Percentiles rank a stretch among this genome's conserved stretches.
Conservation (phyloP, 2,888 invertebrate genomes). For the Mesorhabditis sp. region DNA sequence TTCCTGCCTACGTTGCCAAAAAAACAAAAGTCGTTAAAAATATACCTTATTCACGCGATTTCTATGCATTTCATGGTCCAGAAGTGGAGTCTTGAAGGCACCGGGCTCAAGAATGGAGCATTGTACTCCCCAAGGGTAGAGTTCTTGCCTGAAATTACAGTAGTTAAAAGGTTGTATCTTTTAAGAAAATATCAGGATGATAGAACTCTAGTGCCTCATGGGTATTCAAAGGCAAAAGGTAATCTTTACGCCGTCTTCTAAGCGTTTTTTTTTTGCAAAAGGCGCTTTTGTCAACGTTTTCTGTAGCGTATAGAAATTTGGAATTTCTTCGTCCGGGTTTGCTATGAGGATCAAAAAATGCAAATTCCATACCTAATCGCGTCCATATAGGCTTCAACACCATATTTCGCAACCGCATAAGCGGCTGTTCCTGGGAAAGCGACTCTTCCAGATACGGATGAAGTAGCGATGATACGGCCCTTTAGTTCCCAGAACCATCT, state of each 20-base stretch:
- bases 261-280: no score
- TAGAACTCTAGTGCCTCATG: no score
- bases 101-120: conserved; percentile 47
- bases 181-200: neutral
- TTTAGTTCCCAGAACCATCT: conserved; percentile 10
- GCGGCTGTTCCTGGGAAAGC: conserved; percentile 46
- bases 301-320: no score
- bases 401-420: conserved; percentile 45
- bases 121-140: conserved; percentile 36
- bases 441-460: conserved; percentile 58
- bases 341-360: no score
- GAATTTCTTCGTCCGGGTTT: no score
- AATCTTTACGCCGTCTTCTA: no score
- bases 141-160: conserved; percentile 37
- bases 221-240: no score
- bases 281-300: no score
- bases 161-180: neutral
- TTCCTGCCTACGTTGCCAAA: neutral
- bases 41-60: conserved; percentile 2
- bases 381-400: conserved; percentile 48
- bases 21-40: neutral
- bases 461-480: conserved; percentile 60
- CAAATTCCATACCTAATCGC: conserved; percentile 28
- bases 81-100: conserved; percentile 43
- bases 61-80: conserved; percentile 18